Percentiles rank a stretch among this genome's conserved stretches.
phyloP scores from a whole-genome alignment of 2,888 invertebrate genomes.

The Diplazon laetatorius region DNA sequence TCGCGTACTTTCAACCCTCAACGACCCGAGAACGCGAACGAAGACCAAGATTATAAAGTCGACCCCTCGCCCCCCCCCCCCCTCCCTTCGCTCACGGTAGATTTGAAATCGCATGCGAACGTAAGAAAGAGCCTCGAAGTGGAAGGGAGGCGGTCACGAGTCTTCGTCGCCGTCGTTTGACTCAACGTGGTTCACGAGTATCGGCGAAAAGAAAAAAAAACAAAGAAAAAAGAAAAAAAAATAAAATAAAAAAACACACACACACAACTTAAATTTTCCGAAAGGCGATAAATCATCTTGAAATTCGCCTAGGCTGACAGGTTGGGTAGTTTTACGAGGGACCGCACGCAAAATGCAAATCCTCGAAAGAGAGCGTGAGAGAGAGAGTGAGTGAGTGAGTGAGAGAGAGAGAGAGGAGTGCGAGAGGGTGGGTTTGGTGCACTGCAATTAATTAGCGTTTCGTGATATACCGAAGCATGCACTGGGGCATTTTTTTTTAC shows the following conservation, averaged over 20 bases:
- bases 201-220: slow-evolving; percentile 79
- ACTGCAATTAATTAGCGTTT: slow-evolving; percentile 80
- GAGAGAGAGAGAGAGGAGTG: slow-evolving; percentile 54
- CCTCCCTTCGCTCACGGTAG: no score
- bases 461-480: slow-evolving; percentile 79
- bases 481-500: slow-evolving; percentile 72
- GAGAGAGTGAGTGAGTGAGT: no score
- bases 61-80: no score
- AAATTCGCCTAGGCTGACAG: slow-evolving; percentile 79
- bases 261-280: slow-evolving; percentile 76
- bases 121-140: no score
- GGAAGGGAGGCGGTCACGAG: slow-evolving; percentile 53
- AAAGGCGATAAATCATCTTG: slow-evolving; percentile 79
- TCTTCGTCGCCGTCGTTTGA: slow-evolving; percentile 39
- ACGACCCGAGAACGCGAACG: no score
- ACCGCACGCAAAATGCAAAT: slow-evolving; percentile 80
- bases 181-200: slow-evolving; percentile 63
- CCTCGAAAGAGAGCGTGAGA: slow-evolving; percentile 62
- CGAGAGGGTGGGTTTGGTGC: slow-evolving; percentile 72
- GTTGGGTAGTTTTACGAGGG: slow-evolving; percentile 79
- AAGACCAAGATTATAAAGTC: no score
- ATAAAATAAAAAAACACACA: no score
- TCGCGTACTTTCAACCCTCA: no score
- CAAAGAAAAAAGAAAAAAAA: no score
- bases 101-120: slow-evolving; percentile 51